phyloP scores from a whole-genome alignment of 1,140 invertebrate genomes.

The Aphaenogaster floridana region DNA sequence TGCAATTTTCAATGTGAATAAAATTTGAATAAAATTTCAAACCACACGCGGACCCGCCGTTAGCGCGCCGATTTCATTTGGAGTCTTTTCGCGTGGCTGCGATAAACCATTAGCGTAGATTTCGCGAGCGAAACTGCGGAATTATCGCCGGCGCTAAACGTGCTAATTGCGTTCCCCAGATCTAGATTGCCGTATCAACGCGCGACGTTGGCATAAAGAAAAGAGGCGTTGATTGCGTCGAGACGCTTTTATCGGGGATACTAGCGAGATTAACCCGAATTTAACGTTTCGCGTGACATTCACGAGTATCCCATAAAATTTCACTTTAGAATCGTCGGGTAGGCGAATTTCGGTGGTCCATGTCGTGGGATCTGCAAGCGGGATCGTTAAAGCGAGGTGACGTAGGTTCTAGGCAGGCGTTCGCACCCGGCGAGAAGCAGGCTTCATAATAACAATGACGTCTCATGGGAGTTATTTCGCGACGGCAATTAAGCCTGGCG shows the following conservation, averaged over 20 bases:
- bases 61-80: background rate
- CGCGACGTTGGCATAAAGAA: background rate
- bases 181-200: conserved; percentile 33
- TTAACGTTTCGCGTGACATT: conserved; percentile 24
- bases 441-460: conserved; percentile 76
- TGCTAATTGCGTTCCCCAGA: conserved; percentile 48
- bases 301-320: conserved; percentile 29
- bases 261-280: conserved; percentile 35
- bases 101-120: conserved; percentile 24
- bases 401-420: conserved; percentile 35
- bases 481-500: conserved; percentile 70
- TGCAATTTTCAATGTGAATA: background rate
- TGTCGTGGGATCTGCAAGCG: background rate
- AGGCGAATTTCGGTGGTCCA: conserved; percentile 24
- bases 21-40: background rate
- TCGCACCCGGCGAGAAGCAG: conserved; percentile 14
- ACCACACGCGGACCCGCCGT: background rate
- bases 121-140: conserved; percentile 22
- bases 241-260: conserved; percentile 40
- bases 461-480: conserved; percentile 70
- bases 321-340: conserved; percentile 8
- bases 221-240: conserved; percentile 10
- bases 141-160: conserved; percentile 40
- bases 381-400: conserved; percentile 39
- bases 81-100: background rate